phyloP scores from a whole-genome alignment of 1,140 invertebrate genomes.

The Tenebrio molitor region DNA sequence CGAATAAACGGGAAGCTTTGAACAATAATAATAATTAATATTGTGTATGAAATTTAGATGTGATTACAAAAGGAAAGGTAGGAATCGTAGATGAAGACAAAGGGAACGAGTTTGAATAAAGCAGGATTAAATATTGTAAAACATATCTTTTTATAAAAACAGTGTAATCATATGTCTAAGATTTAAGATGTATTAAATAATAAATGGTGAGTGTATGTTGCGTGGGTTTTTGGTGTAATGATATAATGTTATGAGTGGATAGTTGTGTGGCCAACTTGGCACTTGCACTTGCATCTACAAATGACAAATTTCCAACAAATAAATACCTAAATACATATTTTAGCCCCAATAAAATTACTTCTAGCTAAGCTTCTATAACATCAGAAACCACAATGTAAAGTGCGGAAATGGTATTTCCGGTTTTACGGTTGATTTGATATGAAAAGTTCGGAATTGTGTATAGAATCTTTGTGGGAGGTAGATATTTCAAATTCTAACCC shows the following conservation, averaged over 20 bases:
- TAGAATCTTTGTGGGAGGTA: constrained; percentile 33
- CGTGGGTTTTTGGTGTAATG: too few relatives aligned
- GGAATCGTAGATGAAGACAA: background rate
- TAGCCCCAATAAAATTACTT: constrained; percentile 4
- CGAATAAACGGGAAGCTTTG: constrained; percentile 26
- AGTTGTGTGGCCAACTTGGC: too few relatives aligned
- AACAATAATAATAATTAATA: constrained; percentile 38
- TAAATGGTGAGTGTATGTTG: too few relatives aligned
- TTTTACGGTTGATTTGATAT: constrained; percentile 34
- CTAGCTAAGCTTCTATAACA: constrained; percentile 14
- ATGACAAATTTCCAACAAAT: too few relatives aligned
- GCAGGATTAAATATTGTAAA: background rate
- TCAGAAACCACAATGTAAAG: constrained; percentile 21
- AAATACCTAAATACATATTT: background rate
- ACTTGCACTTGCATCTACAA: too few relatives aligned
- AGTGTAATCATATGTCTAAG: too few relatives aligned
- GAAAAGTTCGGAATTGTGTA: constrained; percentile 34
- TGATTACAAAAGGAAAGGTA: background rate
- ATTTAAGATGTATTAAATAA: too few relatives aligned
- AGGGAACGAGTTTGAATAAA: constrained; percentile 3
- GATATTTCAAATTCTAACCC: constrained; percentile 6
- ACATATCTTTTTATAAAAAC: too few relatives aligned
- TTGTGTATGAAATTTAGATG: constrained; percentile 14
- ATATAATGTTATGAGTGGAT: background rate
- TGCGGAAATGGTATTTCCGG: constrained; percentile 32